Percentiles rank a stretch among this genome's conserved stretches.
Conservation (phyloP, 2,113 vertebrate genomes). For the Panthera uncia region DNA sequence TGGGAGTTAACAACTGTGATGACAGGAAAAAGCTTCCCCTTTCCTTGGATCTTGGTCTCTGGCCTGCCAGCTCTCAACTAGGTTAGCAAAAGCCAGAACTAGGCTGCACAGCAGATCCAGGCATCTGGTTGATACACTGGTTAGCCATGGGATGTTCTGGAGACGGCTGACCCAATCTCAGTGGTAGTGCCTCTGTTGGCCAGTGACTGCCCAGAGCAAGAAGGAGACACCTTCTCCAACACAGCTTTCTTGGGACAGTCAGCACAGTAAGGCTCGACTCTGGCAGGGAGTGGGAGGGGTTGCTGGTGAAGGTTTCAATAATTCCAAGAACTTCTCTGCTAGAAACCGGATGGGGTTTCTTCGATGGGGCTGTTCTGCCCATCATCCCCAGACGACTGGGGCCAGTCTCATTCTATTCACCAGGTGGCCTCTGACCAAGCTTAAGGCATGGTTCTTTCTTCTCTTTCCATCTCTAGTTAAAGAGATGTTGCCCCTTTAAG, state of each 20-base stretch:
- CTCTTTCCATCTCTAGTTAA: neutral
- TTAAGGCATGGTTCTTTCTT: neutral
- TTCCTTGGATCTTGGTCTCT: neutral
- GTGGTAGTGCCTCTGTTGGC: neutral
- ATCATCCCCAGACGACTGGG: neutral
- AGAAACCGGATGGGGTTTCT: neutral
- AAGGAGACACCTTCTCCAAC: neutral
- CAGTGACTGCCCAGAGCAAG: neutral
- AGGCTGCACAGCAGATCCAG: neutral
- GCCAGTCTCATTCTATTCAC: neutral
- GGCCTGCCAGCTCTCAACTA: neutral
- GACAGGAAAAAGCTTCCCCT: neutral
- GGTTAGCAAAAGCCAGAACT: neutral
- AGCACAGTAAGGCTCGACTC: neutral
- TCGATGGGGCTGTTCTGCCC: neutral
- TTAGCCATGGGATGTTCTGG: neutral
- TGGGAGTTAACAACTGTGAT: neutral
- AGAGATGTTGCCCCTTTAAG: neutral
- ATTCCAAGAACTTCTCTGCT: neutral
- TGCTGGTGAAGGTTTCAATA: neutral
- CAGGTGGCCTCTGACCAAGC: neutral
- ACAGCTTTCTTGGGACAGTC: neutral
- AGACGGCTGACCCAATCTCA: neutral
- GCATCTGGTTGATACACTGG: neutral
- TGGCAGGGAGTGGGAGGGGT: neutral